Conservation (phyloP, 1,140 invertebrate genomes). For the Euglossa dilemma region DNA sequence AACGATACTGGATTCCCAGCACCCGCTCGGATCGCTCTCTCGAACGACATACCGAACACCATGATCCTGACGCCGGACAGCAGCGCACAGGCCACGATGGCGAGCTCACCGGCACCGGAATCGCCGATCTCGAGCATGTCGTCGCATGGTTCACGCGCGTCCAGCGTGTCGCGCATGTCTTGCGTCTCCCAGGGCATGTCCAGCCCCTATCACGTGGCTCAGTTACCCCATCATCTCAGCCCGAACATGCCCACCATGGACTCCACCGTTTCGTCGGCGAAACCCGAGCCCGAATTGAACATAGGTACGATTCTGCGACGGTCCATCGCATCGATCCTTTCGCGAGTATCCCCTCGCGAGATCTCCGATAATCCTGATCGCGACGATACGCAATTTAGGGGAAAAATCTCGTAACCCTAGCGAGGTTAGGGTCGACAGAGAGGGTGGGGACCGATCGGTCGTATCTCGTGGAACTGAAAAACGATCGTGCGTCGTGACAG, state of each 20-base stretch:
- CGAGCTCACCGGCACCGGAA: slow-evolving; percentile 63
- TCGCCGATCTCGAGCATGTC: slow-evolving; percentile 69
- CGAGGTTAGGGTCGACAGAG: too few species aligned
- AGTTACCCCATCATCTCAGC: slow-evolving; percentile 69
- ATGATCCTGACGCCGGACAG: slow-evolving; percentile 80
- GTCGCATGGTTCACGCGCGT: slow-evolving; percentile 63
- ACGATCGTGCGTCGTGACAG: slow-evolving; percentile 66
- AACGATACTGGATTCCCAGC: not conserved
- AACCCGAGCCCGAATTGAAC: slow-evolving; percentile 84
- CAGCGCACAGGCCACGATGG: slow-evolving; percentile 70
- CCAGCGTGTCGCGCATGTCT: slow-evolving; percentile 66
- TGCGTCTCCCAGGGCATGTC: slow-evolving; percentile 68
- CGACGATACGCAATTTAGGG: too few species aligned
- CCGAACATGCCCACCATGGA: slow-evolving; percentile 83
- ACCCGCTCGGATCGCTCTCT: not conserved
- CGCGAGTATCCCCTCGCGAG: too few species aligned
- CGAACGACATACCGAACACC: slow-evolving; percentile 9
- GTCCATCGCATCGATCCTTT: too few species aligned
- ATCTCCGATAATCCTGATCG: too few species aligned
- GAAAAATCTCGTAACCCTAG: too few species aligned
- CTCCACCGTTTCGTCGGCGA: slow-evolving; percentile 84
- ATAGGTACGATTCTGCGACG: slow-evolving; percentile 81
- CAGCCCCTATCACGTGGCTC: slow-evolving; percentile 74
- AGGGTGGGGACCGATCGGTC: not conserved
- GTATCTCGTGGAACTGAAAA: not conserved